Percentiles rank a stretch among this genome's conserved stretches.
Conservation (phyloP, 2,888 invertebrate species). For the Gymnosoma rotundatum region DNA sequence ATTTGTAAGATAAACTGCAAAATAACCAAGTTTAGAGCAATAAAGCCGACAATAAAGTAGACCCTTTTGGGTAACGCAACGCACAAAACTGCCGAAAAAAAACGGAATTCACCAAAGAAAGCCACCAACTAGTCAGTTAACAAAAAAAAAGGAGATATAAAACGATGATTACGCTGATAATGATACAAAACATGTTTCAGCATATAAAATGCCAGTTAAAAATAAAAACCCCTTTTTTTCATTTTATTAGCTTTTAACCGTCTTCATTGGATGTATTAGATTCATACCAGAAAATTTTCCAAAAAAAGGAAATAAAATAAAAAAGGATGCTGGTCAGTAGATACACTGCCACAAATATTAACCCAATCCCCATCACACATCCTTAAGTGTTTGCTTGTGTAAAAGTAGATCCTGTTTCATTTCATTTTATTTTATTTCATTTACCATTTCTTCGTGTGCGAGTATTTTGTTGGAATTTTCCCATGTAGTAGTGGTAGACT, state of each 20-base stretch:
- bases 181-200: slow-evolving; percentile 69
- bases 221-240: slow-evolving; percentile 28
- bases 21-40: slow-evolving; percentile 59
- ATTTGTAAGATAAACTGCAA: slow-evolving; percentile 69
- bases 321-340: slow-evolving; percentile 62
- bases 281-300: slow-evolving; percentile 5
- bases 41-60: slow-evolving; percentile 29
- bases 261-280: slow-evolving; percentile 57
- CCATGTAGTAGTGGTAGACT: not conserved
- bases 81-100: slow-evolving; percentile 22
- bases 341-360: slow-evolving; percentile 6
- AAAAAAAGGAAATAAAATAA: not conserved
- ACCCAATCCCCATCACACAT: not conserved
- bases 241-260: slow-evolving; percentile 69
- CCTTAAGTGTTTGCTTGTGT: slow-evolving; percentile 17
- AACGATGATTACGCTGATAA: slow-evolving; percentile 74
- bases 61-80: slow-evolving; percentile 29
- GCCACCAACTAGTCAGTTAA: slow-evolving; percentile 48
- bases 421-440: slow-evolving; percentile 36
- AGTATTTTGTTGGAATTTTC: slow-evolving; percentile 34
- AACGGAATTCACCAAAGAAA: not conserved
- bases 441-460: slow-evolving; percentile 17
- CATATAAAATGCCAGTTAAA: slow-evolving; percentile 45
- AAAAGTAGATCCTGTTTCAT: slow-evolving; percentile 22
- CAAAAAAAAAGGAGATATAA: slow-evolving; percentile 66